phyloP scores from a whole-genome alignment of 92 coral and sea anemone genomes.

The Scolanthus callimorphus region DNA sequence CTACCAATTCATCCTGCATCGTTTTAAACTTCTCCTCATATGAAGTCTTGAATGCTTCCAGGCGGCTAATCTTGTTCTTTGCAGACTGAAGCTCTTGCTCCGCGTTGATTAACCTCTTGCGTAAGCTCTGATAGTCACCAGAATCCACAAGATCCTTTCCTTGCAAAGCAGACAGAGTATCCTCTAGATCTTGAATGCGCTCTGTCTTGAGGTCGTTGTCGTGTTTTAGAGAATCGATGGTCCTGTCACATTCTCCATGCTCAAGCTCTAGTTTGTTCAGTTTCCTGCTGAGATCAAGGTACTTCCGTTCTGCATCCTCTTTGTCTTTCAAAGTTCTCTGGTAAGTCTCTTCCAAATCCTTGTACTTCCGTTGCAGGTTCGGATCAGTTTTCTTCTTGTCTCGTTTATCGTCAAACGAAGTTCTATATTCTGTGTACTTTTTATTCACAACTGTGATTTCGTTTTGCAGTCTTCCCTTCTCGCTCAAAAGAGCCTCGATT shows the following conservation, averaged over 20 bases:
- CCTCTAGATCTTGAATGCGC: slow-evolving; percentile 84
- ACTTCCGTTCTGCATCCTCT: slow-evolving; percentile 84
- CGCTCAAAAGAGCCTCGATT: slow-evolving; percentile 70
- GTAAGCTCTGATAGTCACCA: slow-evolving; percentile 73
- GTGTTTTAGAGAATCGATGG: slow-evolving; percentile 74
- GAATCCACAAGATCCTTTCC: slow-evolving; percentile 93
- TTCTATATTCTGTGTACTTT: slow-evolving; percentile 73
- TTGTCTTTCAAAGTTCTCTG: slow-evolving; percentile 78
- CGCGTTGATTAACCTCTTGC: slow-evolving; percentile 75
- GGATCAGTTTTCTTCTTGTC: slow-evolving; percentile 67
- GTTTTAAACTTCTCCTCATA: slow-evolving; percentile 89
- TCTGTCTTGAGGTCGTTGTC: slow-evolving; percentile 77
- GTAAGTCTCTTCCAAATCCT: slow-evolving; percentile 81
- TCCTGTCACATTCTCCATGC: slow-evolving; percentile 75
- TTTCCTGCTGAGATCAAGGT: slow-evolving; percentile 70
- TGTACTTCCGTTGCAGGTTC: slow-evolving; percentile 60
- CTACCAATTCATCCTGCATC: slow-evolving; percentile 83
- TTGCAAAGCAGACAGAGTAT: slow-evolving; percentile 72
- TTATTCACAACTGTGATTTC: slow-evolving; percentile 71
- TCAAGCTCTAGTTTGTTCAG: slow-evolving; percentile 80
- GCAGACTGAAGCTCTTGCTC: slow-evolving; percentile 88
- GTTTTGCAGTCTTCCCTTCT: slow-evolving; percentile 73
- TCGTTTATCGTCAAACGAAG: slow-evolving; percentile 39
- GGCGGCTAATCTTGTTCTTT: slow-evolving; percentile 80
- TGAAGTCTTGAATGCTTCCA: slow-evolving; percentile 95